These are phyloP conservation scores for Argyrosomus regius DNA, from an alignment of 2,797 vertebrate species.

Conservation along the genomic window DNA sequence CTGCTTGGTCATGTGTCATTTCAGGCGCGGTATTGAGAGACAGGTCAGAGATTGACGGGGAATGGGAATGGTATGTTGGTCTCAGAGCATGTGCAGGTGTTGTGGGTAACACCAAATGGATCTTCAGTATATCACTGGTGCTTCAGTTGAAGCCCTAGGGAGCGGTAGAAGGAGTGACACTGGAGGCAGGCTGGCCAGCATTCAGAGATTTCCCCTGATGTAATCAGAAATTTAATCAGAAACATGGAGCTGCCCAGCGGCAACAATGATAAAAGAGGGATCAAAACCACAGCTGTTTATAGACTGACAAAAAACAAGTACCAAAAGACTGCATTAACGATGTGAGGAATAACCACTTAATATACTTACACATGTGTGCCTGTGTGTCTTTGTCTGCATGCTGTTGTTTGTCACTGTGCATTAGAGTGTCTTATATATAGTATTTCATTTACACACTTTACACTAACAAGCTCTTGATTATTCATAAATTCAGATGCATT, in stretches of 20 bases:
- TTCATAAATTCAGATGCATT: slow-evolving; percentile 30
- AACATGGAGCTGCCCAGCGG: slow-evolving; percentile 24
- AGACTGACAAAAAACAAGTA: slow-evolving; percentile 6
- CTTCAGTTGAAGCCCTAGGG: slow-evolving; percentile 38
- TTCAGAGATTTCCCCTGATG: slow-evolving; percentile 49
- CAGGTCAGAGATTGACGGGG: neutral
- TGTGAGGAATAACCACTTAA: slow-evolving; percentile 16
- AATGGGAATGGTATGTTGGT: neutral
- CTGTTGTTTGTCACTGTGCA: neutral
- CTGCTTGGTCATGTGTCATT: slow-evolving; percentile 28
- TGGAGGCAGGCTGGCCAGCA: slow-evolving; percentile 14
- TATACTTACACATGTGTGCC: neutral
- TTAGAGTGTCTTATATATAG: neutral
- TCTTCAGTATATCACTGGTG: slow-evolving; percentile 8
- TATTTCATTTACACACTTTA: neutral
- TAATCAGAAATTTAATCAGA: slow-evolving; percentile 61
- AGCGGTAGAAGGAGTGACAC: slow-evolving; percentile 25
- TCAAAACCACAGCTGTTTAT: slow-evolving; percentile 23
- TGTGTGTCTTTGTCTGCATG: neutral
- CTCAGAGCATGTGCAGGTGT: neutral
- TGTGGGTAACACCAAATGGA: slow-evolving; percentile 2
- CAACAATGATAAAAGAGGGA: slow-evolving; percentile 20
- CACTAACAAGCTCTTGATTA: slow-evolving; percentile 15
- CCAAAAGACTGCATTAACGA: neutral
- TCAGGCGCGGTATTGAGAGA: slow-evolving; percentile 22